A percentile compares a stretch with the other conserved stretches of the same genome.
These are phyloP conservation scores for Acronicta psi DNA, from an alignment of 2,888 invertebrate genomes.

Conservation along the genomic window DNA sequence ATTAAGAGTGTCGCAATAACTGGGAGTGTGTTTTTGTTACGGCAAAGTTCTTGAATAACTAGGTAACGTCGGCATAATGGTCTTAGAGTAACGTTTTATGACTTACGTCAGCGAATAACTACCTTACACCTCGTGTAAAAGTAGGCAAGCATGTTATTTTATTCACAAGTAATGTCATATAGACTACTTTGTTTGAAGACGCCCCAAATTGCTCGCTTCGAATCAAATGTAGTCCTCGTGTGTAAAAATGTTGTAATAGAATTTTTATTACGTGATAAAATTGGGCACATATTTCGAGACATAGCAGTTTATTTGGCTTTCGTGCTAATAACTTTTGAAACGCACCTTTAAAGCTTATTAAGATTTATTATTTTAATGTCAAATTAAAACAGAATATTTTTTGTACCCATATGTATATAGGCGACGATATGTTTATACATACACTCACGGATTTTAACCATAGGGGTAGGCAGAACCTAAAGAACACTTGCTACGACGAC, in stretches of 20 bases:
- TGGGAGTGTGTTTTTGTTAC: slow-evolving; percentile 79
- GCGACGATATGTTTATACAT: too few species aligned
- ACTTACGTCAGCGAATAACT: slow-evolving; percentile 62
- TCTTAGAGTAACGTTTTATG: slow-evolving; percentile 65
- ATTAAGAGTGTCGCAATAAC: slow-evolving; percentile 84
- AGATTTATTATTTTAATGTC: too few species aligned
- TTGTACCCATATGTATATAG: too few species aligned
- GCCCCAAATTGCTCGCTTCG: slow-evolving; percentile 42
- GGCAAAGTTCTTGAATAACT: slow-evolving; percentile 74
- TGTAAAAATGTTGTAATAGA: slow-evolving; percentile 34
- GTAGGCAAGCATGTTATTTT: slow-evolving; percentile 36
- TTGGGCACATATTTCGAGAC: too few species aligned
- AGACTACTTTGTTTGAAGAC: slow-evolving; percentile 40
- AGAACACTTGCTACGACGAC: too few species aligned
- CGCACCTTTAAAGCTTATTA: too few species aligned
- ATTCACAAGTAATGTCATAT: slow-evolving; percentile 46
- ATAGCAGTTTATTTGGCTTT: too few species aligned
- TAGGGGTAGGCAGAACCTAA: too few species aligned
- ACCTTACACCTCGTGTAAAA: slow-evolving; percentile 51
- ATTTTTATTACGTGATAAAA: slow-evolving; percentile 2
- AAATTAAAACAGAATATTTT: too few species aligned
- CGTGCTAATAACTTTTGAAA: too few species aligned
- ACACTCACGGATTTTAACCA: too few species aligned
- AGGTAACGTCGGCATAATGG: slow-evolving; percentile 70
- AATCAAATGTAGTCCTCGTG: slow-evolving; percentile 33